Conservation (phyloP, 2,888 invertebrate species). For the Phrixothrix hirtus region DNA sequence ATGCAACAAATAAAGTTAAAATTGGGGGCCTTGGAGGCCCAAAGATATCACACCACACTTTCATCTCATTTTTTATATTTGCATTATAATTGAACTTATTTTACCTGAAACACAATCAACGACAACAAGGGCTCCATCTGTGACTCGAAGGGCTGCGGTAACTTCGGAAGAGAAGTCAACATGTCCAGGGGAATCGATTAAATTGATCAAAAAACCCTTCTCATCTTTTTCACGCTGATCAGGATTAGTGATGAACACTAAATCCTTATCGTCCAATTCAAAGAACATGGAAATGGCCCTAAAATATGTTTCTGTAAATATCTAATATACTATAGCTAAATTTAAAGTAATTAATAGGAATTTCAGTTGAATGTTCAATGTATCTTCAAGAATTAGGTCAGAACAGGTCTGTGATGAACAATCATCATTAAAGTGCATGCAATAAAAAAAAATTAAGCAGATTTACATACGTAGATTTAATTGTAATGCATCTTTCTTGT, state of each 20-base stretch:
- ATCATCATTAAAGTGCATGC: constrained; percentile 44
- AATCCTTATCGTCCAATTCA: constrained; percentile 92
- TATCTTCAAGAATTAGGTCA: no score
- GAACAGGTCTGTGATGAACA: constrained; percentile 47
- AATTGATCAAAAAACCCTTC: constrained; percentile 98
- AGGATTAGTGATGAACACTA: constrained; percentile 86
- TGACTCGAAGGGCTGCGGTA: constrained; percentile 99
- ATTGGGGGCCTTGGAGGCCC: not conserved
- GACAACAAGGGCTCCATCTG: constrained; percentile 99
- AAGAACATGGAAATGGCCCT: constrained; percentile 99
- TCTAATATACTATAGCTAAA: constrained; percentile 5
- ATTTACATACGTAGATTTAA: constrained; percentile 94
- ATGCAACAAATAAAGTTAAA: constrained; percentile 26
- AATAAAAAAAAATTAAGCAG: no score
- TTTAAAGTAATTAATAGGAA: not conserved
- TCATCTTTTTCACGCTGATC: constrained; percentile 90
- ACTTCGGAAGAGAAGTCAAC: constrained; percentile 99
- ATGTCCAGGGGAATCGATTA: constrained; percentile 99
- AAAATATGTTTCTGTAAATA: no score
- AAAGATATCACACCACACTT: not conserved
- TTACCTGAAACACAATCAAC: constrained; percentile 99
- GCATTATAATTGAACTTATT: constrained; percentile 37
- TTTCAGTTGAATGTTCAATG: constrained; percentile 63
- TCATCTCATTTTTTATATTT: not conserved
- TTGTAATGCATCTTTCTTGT: constrained; percentile 99